Base-by-base conservation (phyloP, 1,140 invertebrate genomes). In the Ostrea denselamellosa region DNA sequence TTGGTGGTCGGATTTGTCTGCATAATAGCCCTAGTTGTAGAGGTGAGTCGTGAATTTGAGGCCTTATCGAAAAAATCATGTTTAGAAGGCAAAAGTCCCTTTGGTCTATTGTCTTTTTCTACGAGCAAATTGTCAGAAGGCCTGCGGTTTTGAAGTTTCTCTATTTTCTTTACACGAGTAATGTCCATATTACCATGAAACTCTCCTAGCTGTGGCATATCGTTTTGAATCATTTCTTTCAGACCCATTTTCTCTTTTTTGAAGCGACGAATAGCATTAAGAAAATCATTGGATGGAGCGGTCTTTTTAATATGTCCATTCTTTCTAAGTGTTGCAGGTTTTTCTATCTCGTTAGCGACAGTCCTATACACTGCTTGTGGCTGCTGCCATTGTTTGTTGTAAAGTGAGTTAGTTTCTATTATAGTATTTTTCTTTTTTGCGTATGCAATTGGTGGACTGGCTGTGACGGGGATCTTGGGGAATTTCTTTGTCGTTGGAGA, bases 201-300 rank as follows among this genome's bases (percentile, higher is more conserved):
- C 25, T 77, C 68, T 77, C 68, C 68, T 34, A 77, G 14, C 25
- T 77, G 68, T 34, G 68, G 68, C 28, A 28, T 77, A 34, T 77
- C 25, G 28, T 28, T 25, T 5, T 77, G 25, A 0, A 77, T 77
- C 25, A 77, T 34, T 34, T 77, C 68, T 28, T 77, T 25, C 28
- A 77, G 28, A 77, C 68, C 68, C 68, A 77, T 77, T 34, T 77
- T 77, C 4, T 77, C 25, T 14, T 77, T 77, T 8, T 77, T 77
- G 28, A 77, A 77, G 25, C 68, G 68, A 22, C 68, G 28, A 44
- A 77, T 77, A 28, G 68, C 68, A 34, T 28, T 25, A 34, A 77
- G 68, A 34, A 77, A 77, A 77, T 25, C 68, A 77, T 77, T 77
- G 9, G 68, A 77, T 28, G 68, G 68, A 77, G 68, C 68, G 28